phyloP scores from a whole-genome alignment of 1,140 invertebrate species.

The Diuraphis noxia region DNA sequence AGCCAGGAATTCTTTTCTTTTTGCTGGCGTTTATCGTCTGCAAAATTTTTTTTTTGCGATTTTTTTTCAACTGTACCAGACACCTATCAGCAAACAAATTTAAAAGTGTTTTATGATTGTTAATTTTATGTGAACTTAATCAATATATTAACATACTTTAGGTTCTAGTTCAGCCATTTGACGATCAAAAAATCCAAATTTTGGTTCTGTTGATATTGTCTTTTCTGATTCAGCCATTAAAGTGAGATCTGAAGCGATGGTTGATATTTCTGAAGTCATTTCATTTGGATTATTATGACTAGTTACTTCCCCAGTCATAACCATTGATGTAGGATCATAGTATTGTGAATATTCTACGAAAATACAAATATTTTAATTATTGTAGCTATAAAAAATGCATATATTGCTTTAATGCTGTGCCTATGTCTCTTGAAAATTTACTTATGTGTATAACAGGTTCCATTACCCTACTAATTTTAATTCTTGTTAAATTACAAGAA shows the following conservation, averaged over 20 bases:
- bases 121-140: neutral
- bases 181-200: slow-evolving; percentile 45
- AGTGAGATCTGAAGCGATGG: slow-evolving; percentile 37
- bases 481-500: neutral
- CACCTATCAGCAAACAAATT: neutral
- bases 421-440: neutral
- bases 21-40: slow-evolving; percentile 22
- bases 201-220: slow-evolving; percentile 26
- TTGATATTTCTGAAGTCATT: slow-evolving; percentile 49
- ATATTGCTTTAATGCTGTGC: neutral
- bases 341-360: slow-evolving; percentile 41
- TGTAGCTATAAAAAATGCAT: neutral
- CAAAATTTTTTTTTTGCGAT: neutral
- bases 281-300: slow-evolving; percentile 32
- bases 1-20: slow-evolving; percentile 49
- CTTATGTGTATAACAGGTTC: neutral
- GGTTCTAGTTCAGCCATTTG: slow-evolving; percentile 50
- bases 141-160: neutral
- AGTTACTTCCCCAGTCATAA: neutral
- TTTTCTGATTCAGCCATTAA: slow-evolving; percentile 47
- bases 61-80: neutral
- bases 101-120: neutral
- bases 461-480: neutral
- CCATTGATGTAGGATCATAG: slow-evolving; percentile 40
- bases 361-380: neutral